phyloP scores from a whole-genome alignment of 2,888 invertebrate genomes.

The Drosophila algonquin region DNA sequence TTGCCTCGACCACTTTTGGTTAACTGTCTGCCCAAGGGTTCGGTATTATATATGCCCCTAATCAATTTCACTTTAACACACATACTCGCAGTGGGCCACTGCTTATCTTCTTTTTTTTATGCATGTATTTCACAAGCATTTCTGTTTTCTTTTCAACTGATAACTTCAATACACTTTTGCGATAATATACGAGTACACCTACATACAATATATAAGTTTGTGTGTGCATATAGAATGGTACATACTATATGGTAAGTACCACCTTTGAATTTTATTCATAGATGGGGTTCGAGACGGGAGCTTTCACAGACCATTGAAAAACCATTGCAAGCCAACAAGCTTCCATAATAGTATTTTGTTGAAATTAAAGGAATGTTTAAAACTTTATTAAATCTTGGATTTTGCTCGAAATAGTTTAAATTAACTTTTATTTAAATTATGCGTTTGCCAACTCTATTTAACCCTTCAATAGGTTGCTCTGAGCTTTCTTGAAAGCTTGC shows the following conservation, averaged over 20 bases:
- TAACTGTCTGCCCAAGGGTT: conserved; percentile 42
- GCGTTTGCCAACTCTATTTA: too few species aligned
- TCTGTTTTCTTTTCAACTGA: conserved; percentile 37
- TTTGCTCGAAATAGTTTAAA: background rate
- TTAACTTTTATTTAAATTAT: too few species aligned
- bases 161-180: conserved; percentile 32
- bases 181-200: conserved; percentile 3
- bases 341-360: background rate
- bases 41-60: conserved; percentile 12
- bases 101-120: conserved; percentile 26
- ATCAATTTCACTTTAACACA: conserved; percentile 36
- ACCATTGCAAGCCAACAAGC: background rate
- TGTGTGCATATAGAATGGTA: background rate
- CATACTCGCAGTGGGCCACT: conserved; percentile 2
- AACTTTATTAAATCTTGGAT: background rate
- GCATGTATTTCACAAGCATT: conserved; percentile 12
- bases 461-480: too few species aligned
- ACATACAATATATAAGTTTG: background rate
- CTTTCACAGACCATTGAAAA: background rate
- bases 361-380: too few species aligned
- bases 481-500: too few species aligned
- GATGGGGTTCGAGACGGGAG: background rate
- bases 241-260: background rate
- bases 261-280: background rate
- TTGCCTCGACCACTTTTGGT: conserved; percentile 23